These are phyloP conservation scores for Keiferia lycopersicella DNA, from an alignment of 2,888 invertebrate genomes.

Conservation along the genomic window DNA sequence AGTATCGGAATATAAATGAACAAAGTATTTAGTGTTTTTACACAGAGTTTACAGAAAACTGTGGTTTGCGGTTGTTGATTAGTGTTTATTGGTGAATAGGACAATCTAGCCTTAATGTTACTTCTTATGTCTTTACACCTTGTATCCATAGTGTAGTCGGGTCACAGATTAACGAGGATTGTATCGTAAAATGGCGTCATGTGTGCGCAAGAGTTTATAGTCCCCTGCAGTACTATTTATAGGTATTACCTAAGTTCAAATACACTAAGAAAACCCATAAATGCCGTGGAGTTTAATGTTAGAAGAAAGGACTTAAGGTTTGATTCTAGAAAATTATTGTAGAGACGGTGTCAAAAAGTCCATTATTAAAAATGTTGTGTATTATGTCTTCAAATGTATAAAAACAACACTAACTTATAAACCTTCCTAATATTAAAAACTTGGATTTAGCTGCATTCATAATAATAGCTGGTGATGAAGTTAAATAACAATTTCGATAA, in stretches of 20 bases:
- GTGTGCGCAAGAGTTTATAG: slow-evolving; percentile 31
- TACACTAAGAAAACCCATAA: slow-evolving; percentile 5
- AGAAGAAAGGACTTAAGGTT: not conserved
- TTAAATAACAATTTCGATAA: slow-evolving; percentile 5
- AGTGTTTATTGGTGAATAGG: not conserved
- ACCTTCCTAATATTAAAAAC: no score
- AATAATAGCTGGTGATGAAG: slow-evolving; percentile 3
- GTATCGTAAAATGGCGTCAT: slow-evolving; percentile 31
- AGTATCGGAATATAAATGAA: no score
- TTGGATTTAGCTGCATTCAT: not conserved
- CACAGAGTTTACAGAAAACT: no score
- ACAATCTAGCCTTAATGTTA: not conserved
- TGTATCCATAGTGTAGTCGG: not conserved
- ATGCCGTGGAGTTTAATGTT: not conserved
- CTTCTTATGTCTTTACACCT: not conserved
- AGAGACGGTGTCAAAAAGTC: not conserved
- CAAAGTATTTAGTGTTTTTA: no score
- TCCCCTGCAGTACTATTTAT: slow-evolving; percentile 12
- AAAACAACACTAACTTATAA: not conserved
- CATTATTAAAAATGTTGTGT: not conserved
- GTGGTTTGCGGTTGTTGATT: no score
- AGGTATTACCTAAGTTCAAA: slow-evolving; percentile 11
- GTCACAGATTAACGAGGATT: slow-evolving; percentile 31
- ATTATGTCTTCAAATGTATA: not conserved
- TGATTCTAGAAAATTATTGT: not conserved